Percentiles rank a stretch among this genome's conserved stretches.
phyloP scores from a whole-genome alignment of 2,113 vertebrate species.

The Smithornis capensis region DNA sequence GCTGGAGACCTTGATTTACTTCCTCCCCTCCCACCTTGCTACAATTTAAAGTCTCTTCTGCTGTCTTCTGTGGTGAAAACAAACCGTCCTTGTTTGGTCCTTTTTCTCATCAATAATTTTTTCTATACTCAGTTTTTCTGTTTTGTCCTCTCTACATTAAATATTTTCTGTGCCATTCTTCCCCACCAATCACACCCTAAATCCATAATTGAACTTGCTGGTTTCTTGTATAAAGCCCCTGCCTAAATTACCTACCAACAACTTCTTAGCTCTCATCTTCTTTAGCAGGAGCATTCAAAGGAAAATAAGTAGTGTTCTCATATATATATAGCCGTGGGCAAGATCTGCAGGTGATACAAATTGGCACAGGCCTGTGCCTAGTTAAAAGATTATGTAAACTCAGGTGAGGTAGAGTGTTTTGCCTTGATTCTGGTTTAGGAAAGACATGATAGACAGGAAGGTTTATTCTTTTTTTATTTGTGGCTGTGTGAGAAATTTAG shows the following conservation, averaged over 20 bases:
- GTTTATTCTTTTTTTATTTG: neutral
- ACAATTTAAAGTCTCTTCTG: neutral
- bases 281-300: neutral
- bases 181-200: neutral
- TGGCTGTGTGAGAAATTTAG: neutral
- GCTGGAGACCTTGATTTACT: neutral
- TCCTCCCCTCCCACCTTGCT: rapidly evolving
- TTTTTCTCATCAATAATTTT: neutral
- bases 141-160: neutral
- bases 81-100: neutral
- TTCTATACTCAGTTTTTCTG: neutral
- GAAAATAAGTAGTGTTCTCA: rapidly evolving
- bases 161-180: neutral
- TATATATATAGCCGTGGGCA: neutral
- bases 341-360: neutral
- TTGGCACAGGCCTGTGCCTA: neutral
- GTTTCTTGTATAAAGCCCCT: neutral
- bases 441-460: rapidly evolving
- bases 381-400: neutral
- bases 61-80: neutral
- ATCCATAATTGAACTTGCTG: neutral
- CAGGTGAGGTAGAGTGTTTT: rapidly evolving
- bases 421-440: neutral
- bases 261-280: too few relatives aligned
- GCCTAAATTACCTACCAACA: neutral